Evolutionary conservation across 1,140 invertebrate genomes (phyloP), one percentile per base, ranked within the genome.

Genomic region (Ganaspis sp.): DNA sequence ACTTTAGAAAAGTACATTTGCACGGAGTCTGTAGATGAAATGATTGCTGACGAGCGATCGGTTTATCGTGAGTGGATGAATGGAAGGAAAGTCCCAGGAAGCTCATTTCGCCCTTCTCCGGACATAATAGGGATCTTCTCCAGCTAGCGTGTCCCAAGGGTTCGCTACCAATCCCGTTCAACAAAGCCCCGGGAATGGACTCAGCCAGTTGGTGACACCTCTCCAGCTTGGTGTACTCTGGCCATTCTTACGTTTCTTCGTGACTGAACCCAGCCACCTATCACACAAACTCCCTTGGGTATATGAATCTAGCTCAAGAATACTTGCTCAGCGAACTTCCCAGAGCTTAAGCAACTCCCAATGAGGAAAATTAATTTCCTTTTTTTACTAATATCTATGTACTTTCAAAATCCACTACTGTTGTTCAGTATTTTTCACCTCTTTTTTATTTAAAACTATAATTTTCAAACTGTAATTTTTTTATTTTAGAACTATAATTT

Each of bases 61-160:
- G 72, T 72, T 83, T 76, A 74, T 78, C 69, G 53, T 70, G 74
- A 19, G 69, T 29, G 69, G 19, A 85, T 78, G 74, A 83, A 80
- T 77, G 69, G 83, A 80, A 76, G 42, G 74, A 84, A 85, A 85
- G 79, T 84, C 79, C 75, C 75, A 81, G 58, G 79, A 85, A 85
- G 84, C 85, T 84, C 83, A 86, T 85, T 86, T 81, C 58, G 81
- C 77, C 74, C 73, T 79, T 77, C 58, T 73, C 80, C 69, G 77
- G 77, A 85, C 83, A 83, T 86, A 86, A 85, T 86, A 85, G 77
- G 84, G 84, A 86, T 84, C 78, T 82, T 84, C 79, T 81, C 58
- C 38, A 78, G 75, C 74, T 80, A 73, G 81, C 71, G 19, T 80
- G 69, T 84, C 85, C 84, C 84, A 76, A 73, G 84, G 81, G 85